Evolutionary conservation across 2,888 invertebrate species (phyloP).

Genomic region (Unio delphinus): DNA sequence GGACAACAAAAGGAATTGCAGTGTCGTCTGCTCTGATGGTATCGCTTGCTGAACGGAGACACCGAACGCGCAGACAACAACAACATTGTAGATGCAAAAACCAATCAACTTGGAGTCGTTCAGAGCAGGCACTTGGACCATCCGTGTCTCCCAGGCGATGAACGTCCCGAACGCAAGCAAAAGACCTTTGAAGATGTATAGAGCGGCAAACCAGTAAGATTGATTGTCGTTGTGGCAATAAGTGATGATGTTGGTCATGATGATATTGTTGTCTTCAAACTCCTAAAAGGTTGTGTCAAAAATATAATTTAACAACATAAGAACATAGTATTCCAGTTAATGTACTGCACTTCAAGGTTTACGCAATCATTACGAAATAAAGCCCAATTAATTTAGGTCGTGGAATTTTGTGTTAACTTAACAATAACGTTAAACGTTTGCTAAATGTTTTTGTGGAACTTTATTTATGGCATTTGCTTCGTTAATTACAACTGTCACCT

Average conservation of each 20-base stretch:
- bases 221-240: constrained; percentile 18
- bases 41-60: constrained; percentile 41
- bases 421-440: too few species aligned
- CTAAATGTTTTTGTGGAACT: too few species aligned
- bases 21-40: constrained; percentile 33
- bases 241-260: constrained; percentile 14
- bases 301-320: neutral
- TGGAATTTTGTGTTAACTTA: too few species aligned
- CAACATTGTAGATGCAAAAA: constrained; percentile 56
- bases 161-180: constrained; percentile 56
- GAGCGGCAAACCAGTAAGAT: constrained; percentile 44
- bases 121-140: constrained; percentile 44
- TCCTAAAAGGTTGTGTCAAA: constrained; percentile 13
- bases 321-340: too few species aligned
- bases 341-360: too few species aligned
- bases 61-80: constrained; percentile 45
- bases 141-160: constrained; percentile 56
- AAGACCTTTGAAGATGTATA: constrained; percentile 51
- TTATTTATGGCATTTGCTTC: too few species aligned
- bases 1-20: constrained; percentile 36
- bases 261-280: constrained; percentile 12
- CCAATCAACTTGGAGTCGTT: constrained; percentile 57
- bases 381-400: too few species aligned
- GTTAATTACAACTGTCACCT: too few species aligned
- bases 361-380: too few species aligned